Evolutionary conservation across 1,140 invertebrate species (phyloP), one percentile per base, ranked within the genome.

Genomic region (Stratiolaelaps scimitus): DNA sequence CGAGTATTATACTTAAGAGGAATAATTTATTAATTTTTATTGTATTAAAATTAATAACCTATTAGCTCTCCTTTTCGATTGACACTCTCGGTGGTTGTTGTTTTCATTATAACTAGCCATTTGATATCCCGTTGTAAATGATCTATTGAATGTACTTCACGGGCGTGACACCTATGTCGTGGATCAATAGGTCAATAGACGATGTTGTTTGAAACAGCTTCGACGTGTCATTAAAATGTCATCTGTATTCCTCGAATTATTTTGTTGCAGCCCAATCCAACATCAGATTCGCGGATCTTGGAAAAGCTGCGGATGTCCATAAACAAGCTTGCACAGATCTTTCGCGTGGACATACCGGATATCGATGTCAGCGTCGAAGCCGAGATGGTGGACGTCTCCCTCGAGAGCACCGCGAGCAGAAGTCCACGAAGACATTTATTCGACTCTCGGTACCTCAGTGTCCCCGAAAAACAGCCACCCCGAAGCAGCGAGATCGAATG

Each of bases 401-500:
- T 60, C 15, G 53, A 60, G 2, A 20, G 26, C 17, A 60, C 15
- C 15, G 15, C 34, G 15, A 60, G 34, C 53, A 60, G 26, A 34
- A 29, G 26, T 6, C 15, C 34, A 13, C 53, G 53, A 34, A 15
- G 23, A 10, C 26, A 60, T 2, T 23, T 26, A 5, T 60, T 60
- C 15, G 53, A 60, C 10, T 26, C 26, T 5, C 26, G 53, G 10
- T 60, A 60, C 10, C 53, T 26, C 23, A 23, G 53, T 10, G 26
- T 60, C 15, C 53, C 53, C 13, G 53, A 60, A 23, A 60, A 60
- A 34, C 53, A 60, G 34, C 53, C 53, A 15, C 53, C 53, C 2
- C 53, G 53, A 17, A 34, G 34, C 26, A 60, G 26, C 53, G 53
- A 60, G 10, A 29, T 60, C 20, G 53, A 60, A 26, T 60, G 26